Evolutionary conservation across 2,888 invertebrate species (phyloP), one percentile per base, ranked within the genome.

Genomic region (Tridacna crocea): DNA sequence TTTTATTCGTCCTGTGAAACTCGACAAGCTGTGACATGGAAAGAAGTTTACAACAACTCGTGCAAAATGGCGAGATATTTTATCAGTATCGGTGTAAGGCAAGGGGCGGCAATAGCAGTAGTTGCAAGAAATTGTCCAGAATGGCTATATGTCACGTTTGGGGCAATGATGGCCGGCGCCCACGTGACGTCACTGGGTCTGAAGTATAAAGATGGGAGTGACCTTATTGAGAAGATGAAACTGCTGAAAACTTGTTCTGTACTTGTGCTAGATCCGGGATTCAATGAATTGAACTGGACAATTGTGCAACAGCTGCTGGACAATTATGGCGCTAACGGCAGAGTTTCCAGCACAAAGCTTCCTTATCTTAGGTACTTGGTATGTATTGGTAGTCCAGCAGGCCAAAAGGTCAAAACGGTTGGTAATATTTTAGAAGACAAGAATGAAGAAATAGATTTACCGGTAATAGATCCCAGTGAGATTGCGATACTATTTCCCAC

Each of bases 161-260:
- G 84, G 0, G 68, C 77, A 1, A 80, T 82, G 72, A 58, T 75
- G 8, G 80, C 82, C 0, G 75, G 82, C 6, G 80, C 75, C 2
- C 46, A 26, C 10, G 82, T 82, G n/a, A 48, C 72, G 4, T 66
- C 61, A 19, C 19, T 85, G 0, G 48, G 77, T 8, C 81, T 84
- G 55, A 84, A 81, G 2, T 84, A 84, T 72, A 76, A 19, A n/a
- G 80, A 85, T 51, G 82, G 84, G 66, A 82, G 82, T 47, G 84
- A 85, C 60, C 63, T 85, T 0, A 27, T 85, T 13, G 79, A 79
- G 8, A 36, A 77, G 19, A 85, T 85, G 84, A 48, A 82, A 47
- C 68, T 47, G 26, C 22, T 83, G 19, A 48, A 47, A 13, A 80
- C 22, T 17, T 77, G 77, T 60, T 68, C 83, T 13, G 3, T 75